These are phyloP conservation scores for Aurelia sp. DNA, from an alignment of 30 jellyfish, hydroid and myxozoan genomes.

Conservation along the genomic window DNA sequence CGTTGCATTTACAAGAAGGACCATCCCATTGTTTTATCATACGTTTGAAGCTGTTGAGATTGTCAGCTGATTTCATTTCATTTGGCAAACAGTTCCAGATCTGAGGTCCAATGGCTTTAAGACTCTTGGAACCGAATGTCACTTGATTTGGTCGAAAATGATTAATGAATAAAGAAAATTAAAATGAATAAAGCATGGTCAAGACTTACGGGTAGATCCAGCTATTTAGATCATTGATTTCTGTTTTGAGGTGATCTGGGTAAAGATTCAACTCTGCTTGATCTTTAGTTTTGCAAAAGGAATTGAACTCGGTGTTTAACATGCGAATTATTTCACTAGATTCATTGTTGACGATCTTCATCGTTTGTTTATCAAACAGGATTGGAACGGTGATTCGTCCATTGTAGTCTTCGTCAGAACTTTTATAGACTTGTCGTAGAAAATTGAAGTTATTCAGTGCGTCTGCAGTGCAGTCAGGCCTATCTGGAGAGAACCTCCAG, in stretches of 20 bases:
- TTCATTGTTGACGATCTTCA: conserved; percentile 80
- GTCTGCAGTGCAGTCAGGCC: conserved; percentile 49
- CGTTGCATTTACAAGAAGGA: too few species aligned
- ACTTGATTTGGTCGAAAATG: too few species aligned
- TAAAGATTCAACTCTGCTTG: conserved; percentile 77
- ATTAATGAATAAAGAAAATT: too few species aligned
- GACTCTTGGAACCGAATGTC: too few species aligned
- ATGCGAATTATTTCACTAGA: conserved; percentile 88
- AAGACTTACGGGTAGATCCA: conserved; percentile 82
- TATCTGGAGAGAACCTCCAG: conserved; percentile 80
- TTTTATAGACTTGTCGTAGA: conserved; percentile 64
- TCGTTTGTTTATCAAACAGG: conserved; percentile 80
- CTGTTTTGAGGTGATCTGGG: conserved; percentile 73
- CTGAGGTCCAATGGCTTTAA: too few species aligned
- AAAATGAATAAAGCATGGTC: too few species aligned
- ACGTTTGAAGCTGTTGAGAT: too few species aligned
- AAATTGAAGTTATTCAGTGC: conserved; percentile 52
- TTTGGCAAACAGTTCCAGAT: too few species aligned
- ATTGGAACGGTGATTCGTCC: conserved; percentile 90
- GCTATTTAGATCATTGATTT: conserved; percentile 73
- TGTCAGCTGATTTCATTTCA: too few species aligned
- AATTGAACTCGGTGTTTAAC: conserved; percentile 79
- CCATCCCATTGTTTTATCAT: too few species aligned
- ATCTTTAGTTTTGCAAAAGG: conserved; percentile 61
- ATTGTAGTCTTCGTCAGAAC: conserved; percentile 76